Base-by-base conservation (phyloP, 2,797 vertebrate genomes). In the Melopsittacus undulatus region DNA sequence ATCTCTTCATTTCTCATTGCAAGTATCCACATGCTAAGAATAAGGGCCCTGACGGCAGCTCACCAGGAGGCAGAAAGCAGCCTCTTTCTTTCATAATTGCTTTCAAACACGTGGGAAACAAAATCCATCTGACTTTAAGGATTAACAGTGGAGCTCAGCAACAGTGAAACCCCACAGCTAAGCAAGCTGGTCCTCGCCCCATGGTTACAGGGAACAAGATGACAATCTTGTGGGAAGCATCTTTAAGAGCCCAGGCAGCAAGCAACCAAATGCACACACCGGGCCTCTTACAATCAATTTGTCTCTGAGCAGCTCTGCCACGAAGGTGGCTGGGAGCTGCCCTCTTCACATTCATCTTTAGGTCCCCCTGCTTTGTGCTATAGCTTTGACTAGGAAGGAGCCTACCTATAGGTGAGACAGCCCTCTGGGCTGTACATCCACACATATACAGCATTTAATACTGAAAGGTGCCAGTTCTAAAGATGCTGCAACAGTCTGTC, bases 331-430 rank as follows among this genome's bases (percentile, higher is more conserved):
- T 2, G 0, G 26, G 54, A 93, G 88, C 94, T 97, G 92, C 92
- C 77, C 80, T 90, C 81, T 92, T 86, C 92, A 97, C 83, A 96
- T 93, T 95, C 92, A 73, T 73, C 51, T 92, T 94, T 87, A 77
- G 64, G 49, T 76, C 87, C 46, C 91, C 34, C 34, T 83, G 79
- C 48, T 94, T 76, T 78, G 69, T 87, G 78, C 86, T 91, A 78
- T 26, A 75, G 49, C 85, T 94, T 48, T 34, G 75, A 73, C 63
- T 10, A 78, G 49, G 78, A 90, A 92, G 73, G 42, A 80, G 63
- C 69, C 49, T 30, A 67, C 24, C 45, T 75, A 23, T 4, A 74
- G 29, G 51, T 54, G 75, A 83, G 59, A 23, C 45, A 74, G 63
- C 64, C 45, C 43, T 70, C 38, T 2, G 1, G 81, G 76, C 68